These are phyloP conservation scores for Tholera decimalis DNA, from an alignment of 2,888 invertebrate species.

Conservation along the genomic window DNA sequence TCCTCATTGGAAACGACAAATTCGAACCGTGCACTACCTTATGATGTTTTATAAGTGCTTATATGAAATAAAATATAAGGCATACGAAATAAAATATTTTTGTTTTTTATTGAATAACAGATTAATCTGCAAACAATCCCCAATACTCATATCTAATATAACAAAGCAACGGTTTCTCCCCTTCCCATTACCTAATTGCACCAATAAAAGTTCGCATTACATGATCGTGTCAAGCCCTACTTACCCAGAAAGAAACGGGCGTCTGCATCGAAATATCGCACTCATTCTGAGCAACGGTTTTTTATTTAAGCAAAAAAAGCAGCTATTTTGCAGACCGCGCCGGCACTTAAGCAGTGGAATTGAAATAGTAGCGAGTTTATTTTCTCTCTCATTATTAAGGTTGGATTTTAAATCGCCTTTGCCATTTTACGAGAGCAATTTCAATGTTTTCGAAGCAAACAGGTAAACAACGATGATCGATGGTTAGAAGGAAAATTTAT, in stretches of 20 bases:
- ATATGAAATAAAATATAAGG: no score
- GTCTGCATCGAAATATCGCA: conserved; percentile 47
- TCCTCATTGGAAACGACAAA: no score
- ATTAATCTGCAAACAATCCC: background rate
- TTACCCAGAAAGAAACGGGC: conserved; percentile 36
- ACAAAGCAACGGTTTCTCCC: background rate
- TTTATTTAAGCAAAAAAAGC: conserved; percentile 31
- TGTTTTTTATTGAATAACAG: no score
- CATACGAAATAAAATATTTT: no score
- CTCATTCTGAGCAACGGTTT: conserved; percentile 44
- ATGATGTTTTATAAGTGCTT: no score
- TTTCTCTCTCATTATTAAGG: conserved; percentile 40
- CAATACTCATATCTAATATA: background rate
- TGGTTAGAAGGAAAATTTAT: conserved; percentile 26
- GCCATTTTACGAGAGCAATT: conserved; percentile 38
- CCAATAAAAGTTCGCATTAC: conserved; percentile 13
- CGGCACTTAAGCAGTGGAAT: conserved; percentile 59
- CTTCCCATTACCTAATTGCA: conserved; percentile 18
- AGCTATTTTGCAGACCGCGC: conserved; percentile 50
- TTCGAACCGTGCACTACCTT: no score
- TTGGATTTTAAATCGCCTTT: conserved; percentile 31
- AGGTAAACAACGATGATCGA: conserved; percentile 55
- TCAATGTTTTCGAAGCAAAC: conserved; percentile 37
- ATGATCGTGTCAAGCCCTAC: conserved; percentile 29
- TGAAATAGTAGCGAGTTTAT: conserved; percentile 57